Evolutionary conservation across 2,888 invertebrate genomes (phyloP).

Genomic region (Uloborus plumipes): DNA sequence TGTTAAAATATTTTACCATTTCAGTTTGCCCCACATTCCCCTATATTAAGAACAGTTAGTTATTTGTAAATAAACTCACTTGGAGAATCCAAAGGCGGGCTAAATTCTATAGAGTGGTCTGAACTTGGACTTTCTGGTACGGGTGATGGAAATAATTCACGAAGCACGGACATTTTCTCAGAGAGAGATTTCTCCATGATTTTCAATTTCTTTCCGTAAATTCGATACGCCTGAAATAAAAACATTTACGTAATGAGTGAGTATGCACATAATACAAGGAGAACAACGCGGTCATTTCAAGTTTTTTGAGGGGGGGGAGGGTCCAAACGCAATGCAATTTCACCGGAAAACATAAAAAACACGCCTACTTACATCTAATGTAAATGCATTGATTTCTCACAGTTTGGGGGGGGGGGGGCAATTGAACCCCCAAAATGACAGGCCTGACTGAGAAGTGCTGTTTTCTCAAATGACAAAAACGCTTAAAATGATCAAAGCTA

Average conservation of each 20-base stretch:
- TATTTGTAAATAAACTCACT: background rate
- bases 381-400: too few relatives aligned
- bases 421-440: too few relatives aligned
- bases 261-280: too few relatives aligned
- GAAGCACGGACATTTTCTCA: constrained; percentile 9
- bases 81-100: background rate
- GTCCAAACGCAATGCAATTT: too few relatives aligned
- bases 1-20: too few relatives aligned
- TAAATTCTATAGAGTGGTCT: background rate
- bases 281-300: too few relatives aligned
- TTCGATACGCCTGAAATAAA: constrained; percentile 34
- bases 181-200: constrained; percentile 16
- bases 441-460: background rate
- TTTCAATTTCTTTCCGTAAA: constrained; percentile 49
- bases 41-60: too few relatives aligned
- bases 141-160: background rate
- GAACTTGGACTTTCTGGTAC: background rate
- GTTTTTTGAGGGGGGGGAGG: too few relatives aligned
- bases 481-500: background rate
- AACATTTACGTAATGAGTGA: background rate
- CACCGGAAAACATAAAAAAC: too few relatives aligned
- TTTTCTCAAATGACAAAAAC: background rate
- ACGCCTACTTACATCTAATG: too few relatives aligned
- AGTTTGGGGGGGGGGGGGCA: too few relatives aligned
- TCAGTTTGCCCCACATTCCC: too few relatives aligned